Base-by-base conservation (phyloP, 2,888 invertebrate species). In the Acronicta psi region DNA sequence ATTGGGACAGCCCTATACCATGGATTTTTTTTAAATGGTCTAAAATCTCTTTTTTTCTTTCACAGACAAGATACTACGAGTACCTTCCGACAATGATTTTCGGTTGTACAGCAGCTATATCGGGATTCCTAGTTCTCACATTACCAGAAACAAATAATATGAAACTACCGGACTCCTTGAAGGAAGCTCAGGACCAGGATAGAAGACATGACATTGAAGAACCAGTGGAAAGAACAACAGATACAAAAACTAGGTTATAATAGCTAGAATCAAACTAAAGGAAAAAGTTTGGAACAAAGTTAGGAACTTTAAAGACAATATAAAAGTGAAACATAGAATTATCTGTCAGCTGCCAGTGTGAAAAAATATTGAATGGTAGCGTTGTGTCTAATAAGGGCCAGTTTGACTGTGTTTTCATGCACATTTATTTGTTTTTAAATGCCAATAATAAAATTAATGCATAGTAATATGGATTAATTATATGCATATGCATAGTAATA, bases 121-220 rank as follows among this genome's bases (percentile, higher is more conserved):
- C 95, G 7, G 95, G 95, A 0, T 80, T 94, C 43, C 83, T 96
- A 0, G 94, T 95, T 0, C 87, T 96, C 7, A 88, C 94, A 0
- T 90, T 96, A 55, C 96, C 96, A 7, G 96, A 96, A 81, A 96
- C 96, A 13, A 94, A 95, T 56, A 95, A 95, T 67, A 84, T 91
- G 43, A 94, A 95, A 55, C 81, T 96, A 37, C 96, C 96, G 18
- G 95, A 96, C 64, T 95, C 95, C 0, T 84, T 96, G 16, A 91
- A 94, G 62, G 96, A 96, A 66, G 96, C 96, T 0, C 89, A 95
- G 62, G 91, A 89, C 13, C 92, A 91, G 65, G 93, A 93, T 62
- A 88, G 25, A 37, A 79, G 38, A 68, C 42, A 59, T n/a, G 55
- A 69, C 23, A 38, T 41, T 8, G 67, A 63, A 41, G 72, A 69